These are phyloP conservation scores for Strigamia maritima DNA, from an alignment of 2,888 invertebrate species.

Conservation along the genomic window DNA sequence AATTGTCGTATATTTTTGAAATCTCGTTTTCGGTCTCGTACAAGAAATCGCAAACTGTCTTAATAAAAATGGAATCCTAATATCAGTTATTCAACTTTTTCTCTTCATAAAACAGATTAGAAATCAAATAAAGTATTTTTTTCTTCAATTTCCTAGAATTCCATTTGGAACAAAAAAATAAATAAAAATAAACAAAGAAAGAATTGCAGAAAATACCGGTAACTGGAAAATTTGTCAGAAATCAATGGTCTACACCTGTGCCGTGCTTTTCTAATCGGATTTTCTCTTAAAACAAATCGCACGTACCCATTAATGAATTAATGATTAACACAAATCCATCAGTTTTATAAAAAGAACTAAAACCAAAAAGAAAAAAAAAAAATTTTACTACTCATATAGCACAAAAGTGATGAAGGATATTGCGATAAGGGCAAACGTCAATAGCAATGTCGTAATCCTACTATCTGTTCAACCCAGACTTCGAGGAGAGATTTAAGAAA, in stretches of 20 bases:
- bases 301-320: constrained; percentile 11
- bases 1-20: no score
- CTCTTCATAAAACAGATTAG: no score
- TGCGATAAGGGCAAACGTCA: constrained; percentile 27
- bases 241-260: constrained; percentile 26
- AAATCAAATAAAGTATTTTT: no score
- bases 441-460: constrained; percentile 32
- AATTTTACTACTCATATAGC: background rate
- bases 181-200: background rate
- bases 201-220: no score
- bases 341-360: background rate
- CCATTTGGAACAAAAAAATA: no score
- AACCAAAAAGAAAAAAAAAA: background rate
- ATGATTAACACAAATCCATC: constrained; percentile 20
- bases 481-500: constrained; percentile 22
- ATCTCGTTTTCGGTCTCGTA: no score
- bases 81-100: no score
- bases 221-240: background rate
- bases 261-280: constrained; percentile 27
- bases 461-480: constrained; percentile 30
- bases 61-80: no score
- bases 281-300: background rate
- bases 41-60: no score
- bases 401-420: constrained; percentile 25
- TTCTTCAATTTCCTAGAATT: no score